Conservation (phyloP, 2,113 vertebrate genomes). For the Bungarus multicinctus region DNA sequence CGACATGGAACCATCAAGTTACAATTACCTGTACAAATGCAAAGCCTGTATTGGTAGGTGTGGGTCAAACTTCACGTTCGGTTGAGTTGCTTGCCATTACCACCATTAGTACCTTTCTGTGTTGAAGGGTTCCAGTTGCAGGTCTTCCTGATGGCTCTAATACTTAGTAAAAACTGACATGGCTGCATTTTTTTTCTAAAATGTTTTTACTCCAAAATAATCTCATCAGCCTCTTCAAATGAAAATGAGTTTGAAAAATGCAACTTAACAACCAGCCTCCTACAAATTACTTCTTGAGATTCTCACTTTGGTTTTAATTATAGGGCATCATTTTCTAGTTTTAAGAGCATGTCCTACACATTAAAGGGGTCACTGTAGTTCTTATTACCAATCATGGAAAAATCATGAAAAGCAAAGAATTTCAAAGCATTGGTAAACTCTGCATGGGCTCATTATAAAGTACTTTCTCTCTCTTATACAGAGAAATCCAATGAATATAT, state of each 20-base stretch:
- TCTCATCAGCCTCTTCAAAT: background rate
- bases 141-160: constrained; percentile 19
- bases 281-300: background rate
- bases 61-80: constrained; percentile 33
- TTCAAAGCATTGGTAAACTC: background rate
- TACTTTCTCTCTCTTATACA: background rate
- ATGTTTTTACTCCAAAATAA: background rate
- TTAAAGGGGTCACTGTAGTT: background rate
- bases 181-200: background rate
- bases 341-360: background rate
- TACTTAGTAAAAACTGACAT: background rate
- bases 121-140: constrained; percentile 12
- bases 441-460: background rate
- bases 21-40: constrained; percentile 25
- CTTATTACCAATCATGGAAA: background rate
- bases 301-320: background rate
- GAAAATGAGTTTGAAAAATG: background rate
- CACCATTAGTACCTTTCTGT: constrained; percentile 14
- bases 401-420: background rate
- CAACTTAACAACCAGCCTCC: background rate
- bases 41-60: background rate
- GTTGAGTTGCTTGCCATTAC: constrained; percentile 27
- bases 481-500: background rate
- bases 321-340: background rate
- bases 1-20: constrained; percentile 37